Percentiles rank a stretch among this genome's conserved stretches.
These are phyloP conservation scores for Amblyjoppa proteus DNA, from an alignment of 2,888 invertebrate genomes.

Conservation along the genomic window DNA sequence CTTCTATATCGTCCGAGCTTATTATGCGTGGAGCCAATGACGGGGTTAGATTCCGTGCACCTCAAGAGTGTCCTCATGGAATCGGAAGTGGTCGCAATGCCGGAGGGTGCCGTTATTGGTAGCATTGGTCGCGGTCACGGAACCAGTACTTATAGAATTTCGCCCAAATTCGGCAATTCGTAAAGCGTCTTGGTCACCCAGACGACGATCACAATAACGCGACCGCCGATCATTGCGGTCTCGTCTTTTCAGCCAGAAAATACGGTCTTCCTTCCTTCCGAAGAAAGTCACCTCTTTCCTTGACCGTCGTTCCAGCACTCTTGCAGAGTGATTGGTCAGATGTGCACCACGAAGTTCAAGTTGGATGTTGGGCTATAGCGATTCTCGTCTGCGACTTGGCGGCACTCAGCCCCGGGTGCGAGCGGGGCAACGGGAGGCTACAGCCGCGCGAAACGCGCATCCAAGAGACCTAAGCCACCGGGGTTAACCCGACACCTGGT, in stretches of 20 bases:
- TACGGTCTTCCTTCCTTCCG: too few species aligned
- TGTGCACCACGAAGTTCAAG: slow-evolving; percentile 14
- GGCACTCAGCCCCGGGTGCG: slow-evolving; percentile 75
- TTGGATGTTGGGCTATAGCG: not conserved
- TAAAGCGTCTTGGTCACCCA: not conserved
- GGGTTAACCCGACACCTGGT: slow-evolving; percentile 84
- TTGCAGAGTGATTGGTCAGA: not conserved
- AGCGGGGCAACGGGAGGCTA: slow-evolving; percentile 69
- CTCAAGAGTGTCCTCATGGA: not conserved
- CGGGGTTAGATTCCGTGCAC: slow-evolving; percentile 21
- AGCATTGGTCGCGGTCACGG: not conserved
- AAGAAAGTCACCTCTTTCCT: not conserved
- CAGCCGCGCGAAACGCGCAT: slow-evolving; percentile 75
- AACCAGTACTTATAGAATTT: not conserved
- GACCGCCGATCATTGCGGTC: not conserved
- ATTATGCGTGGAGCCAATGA: slow-evolving; percentile 8
- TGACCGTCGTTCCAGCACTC: not conserved
- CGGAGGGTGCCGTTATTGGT: not conserved
- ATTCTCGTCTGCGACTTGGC: slow-evolving; percentile 63
- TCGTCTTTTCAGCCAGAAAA: not conserved
- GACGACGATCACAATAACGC: not conserved
- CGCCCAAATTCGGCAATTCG: not conserved
- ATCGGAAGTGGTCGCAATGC: not conserved
- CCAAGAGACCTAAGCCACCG: slow-evolving; percentile 81
- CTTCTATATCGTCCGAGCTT: slow-evolving; percentile 20